These are phyloP conservation scores for Hylaea fasciaria DNA, from an alignment of 2,888 invertebrate genomes.

Conservation along the genomic window DNA sequence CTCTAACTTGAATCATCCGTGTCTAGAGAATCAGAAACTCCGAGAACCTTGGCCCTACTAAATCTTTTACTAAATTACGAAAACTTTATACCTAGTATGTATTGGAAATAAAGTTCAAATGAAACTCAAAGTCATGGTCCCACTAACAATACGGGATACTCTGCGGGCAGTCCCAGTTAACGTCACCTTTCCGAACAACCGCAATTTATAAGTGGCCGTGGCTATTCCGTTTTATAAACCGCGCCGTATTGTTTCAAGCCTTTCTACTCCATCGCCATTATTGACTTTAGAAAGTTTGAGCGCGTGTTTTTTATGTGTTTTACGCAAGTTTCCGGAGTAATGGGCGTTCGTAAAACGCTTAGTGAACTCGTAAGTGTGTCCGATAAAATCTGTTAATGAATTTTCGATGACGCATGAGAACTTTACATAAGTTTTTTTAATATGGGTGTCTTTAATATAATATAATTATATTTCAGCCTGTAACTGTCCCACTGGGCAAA, in stretches of 20 bases:
- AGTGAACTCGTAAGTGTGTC: conserved; percentile 11
- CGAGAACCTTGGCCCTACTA: too few species aligned
- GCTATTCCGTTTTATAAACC: conserved; percentile 44
- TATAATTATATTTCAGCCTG: too few species aligned
- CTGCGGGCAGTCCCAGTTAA: conserved; percentile 57
- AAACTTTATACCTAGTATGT: too few species aligned
- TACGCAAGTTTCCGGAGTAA: conserved; percentile 26
- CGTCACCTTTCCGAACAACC: conserved; percentile 62
- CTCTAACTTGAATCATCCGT: too few species aligned
- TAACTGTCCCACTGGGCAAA: too few species aligned
- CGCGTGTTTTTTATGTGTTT: conserved; percentile 34
- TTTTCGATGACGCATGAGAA: conserved; percentile 4
- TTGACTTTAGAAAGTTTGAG: conserved; percentile 31
- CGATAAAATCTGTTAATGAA: conserved; percentile 19
- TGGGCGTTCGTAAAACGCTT: conserved; percentile 11
- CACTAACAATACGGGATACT: conserved; percentile 35
- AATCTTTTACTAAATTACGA: too few species aligned
- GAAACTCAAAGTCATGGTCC: conserved; percentile 17
- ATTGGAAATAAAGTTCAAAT: too few species aligned
- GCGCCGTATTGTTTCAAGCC: conserved; percentile 31
- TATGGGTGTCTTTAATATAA: too few species aligned
- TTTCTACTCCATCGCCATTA: conserved; percentile 19
- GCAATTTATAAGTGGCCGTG: conserved; percentile 64
- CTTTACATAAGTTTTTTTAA: background rate
- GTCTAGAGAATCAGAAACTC: too few species aligned